Conservation (phyloP, 2,888 invertebrate genomes). For the Tenthredo livida region DNA sequence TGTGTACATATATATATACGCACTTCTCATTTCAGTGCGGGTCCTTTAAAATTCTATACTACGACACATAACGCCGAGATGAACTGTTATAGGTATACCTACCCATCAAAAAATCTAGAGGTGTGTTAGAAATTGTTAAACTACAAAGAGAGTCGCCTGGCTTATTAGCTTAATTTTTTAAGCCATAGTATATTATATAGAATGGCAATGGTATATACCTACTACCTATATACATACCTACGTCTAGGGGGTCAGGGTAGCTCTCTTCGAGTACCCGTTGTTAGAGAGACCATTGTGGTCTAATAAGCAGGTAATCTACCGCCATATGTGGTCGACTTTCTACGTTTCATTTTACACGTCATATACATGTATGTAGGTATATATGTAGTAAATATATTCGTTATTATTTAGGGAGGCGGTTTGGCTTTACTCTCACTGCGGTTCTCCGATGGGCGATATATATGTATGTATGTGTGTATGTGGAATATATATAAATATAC, state of each 20-base stretch:
- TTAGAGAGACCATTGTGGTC: slow-evolving; percentile 65
- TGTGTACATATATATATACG: not conserved
- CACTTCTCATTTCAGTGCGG: not conserved
- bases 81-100: not conserved
- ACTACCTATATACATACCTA: too few relatives aligned
- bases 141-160: slow-evolving; percentile 21
- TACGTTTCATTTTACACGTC: slow-evolving; percentile 47
- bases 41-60: slow-evolving; percentile 7
- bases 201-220: not conserved
- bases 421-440: not conserved
- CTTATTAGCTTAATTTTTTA: slow-evolving; percentile 53
- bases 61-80: not conserved
- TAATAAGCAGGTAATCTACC: slow-evolving; percentile 73
- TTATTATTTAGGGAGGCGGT: slow-evolving; percentile 9
- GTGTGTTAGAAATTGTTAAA: not conserved
- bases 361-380: not conserved
- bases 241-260: slow-evolving; percentile 14
- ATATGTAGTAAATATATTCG: not conserved
- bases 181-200: slow-evolving; percentile 3
- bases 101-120: not conserved
- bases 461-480: not conserved
- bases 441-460: not conserved
- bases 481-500: too few relatives aligned
- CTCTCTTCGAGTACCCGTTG: slow-evolving; percentile 45
- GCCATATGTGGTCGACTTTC: slow-evolving; percentile 57